Evolutionary conservation across 2,888 invertebrate species (phyloP).

Genomic region (Dolichopus griseipennis): DNA sequence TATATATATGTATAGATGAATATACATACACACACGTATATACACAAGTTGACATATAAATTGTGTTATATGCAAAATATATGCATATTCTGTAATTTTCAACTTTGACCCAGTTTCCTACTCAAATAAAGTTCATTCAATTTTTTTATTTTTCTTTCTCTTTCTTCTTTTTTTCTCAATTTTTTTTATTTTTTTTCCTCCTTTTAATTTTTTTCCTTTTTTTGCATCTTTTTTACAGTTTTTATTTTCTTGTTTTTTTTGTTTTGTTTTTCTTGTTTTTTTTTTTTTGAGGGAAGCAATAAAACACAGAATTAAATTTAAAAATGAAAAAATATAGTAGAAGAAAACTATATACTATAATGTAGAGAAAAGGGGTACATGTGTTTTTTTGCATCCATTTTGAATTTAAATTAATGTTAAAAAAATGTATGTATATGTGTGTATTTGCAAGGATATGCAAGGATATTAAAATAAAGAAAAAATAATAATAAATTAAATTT

Average conservation of each 20-base stretch:
- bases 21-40: no score
- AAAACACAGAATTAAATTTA: neutral
- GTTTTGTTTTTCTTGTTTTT: neutral
- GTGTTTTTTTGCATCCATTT: no score
- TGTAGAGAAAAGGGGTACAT: no score
- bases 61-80: neutral
- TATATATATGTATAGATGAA: neutral
- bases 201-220: neutral
- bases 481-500: no score
- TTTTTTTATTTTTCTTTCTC: no score
- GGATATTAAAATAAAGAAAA: no score
- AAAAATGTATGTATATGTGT: no score
- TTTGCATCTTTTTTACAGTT: neutral
- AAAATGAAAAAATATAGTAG: neutral
- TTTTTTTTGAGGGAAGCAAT: neutral
- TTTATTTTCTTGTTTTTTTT: neutral
- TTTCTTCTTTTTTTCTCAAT: neutral
- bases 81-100: neutral
- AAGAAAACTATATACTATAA: neutral
- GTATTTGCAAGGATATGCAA: no score
- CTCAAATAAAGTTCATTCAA: neutral
- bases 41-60: no score
- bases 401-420: no score
- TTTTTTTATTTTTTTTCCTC: neutral
- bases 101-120: conserved; percentile 1